Evolutionary conservation across 2,113 vertebrate species (phyloP).

Genomic region (Mormyrus iriodes): DNA sequence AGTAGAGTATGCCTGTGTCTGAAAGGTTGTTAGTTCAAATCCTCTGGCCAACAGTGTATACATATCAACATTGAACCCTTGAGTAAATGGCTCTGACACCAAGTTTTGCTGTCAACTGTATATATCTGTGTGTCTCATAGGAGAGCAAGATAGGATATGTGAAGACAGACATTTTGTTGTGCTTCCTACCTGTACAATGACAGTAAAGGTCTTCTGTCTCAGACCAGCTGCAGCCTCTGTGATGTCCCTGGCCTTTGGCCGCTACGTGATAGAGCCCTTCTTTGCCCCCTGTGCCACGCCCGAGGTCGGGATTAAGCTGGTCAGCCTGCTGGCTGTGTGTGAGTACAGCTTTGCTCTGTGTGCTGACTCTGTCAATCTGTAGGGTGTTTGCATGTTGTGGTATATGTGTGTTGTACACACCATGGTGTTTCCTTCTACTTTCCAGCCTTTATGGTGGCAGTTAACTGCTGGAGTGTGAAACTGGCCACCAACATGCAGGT

Average conservation of each 20-base stretch:
- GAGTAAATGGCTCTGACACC: background rate
- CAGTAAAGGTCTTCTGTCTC: background rate
- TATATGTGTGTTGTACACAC: background rate
- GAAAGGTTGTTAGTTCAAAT: no score
- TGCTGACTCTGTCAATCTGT: background rate
- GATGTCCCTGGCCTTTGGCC: slow-evolving; percentile 71
- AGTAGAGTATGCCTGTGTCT: no score
- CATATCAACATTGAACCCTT: no score
- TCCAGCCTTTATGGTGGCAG: slow-evolving; percentile 64
- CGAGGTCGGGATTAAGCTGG: slow-evolving; percentile 57
- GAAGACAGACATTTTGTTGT: background rate
- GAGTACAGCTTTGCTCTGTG: slow-evolving; percentile 48
- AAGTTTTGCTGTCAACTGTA: background rate
- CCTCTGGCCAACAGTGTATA: no score
- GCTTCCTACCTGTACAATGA: background rate
- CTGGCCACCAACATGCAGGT: slow-evolving; percentile 69
- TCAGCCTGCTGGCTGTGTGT: slow-evolving; percentile 73
- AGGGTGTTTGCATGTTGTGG: background rate
- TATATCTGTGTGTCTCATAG: background rate
- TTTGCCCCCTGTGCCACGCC: slow-evolving; percentile 72
- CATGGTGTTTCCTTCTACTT: slow-evolving; percentile 5
- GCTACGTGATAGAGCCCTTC: slow-evolving; percentile 75
- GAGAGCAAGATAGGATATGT: background rate
- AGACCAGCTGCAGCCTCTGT: slow-evolving; percentile 74
- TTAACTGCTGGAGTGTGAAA: slow-evolving; percentile 82